Evolutionary conservation across 2,888 invertebrate genomes (phyloP).

Genomic region (Tromatobia lineatoria): DNA sequence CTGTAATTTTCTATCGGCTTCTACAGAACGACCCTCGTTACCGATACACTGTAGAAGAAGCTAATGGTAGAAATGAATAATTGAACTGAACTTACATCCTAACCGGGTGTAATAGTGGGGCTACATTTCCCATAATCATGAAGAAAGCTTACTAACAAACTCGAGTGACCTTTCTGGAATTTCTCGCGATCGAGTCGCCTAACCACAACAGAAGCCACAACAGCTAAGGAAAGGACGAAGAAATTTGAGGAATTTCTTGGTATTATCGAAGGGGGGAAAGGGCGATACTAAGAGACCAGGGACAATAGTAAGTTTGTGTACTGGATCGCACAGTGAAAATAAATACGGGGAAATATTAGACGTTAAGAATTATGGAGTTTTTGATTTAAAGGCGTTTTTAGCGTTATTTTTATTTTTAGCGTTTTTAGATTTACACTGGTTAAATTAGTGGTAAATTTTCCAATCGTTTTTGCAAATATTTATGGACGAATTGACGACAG

Average conservation of each 20-base stretch:
- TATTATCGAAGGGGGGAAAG: slow-evolving; percentile 14
- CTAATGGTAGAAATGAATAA: neutral
- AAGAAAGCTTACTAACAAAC: slow-evolving; percentile 25
- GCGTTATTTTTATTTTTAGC: too few species aligned
- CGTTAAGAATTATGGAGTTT: neutral
- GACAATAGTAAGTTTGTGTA: slow-evolving; percentile 48
- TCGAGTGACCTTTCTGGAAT: slow-evolving; percentile 6
- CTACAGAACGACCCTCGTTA: neutral
- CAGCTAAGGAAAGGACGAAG: slow-evolving; percentile 39
- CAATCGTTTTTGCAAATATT: too few species aligned
- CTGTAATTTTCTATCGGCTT: neutral
- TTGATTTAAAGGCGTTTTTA: neutral
- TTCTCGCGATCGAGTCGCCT: slow-evolving; percentile 29
- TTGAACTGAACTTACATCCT: neutral
- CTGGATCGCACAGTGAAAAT: neutral
- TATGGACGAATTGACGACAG: too few species aligned
- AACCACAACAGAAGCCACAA: slow-evolving; percentile 10
- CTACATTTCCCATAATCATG: neutral
- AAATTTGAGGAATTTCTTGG: slow-evolving; percentile 62
- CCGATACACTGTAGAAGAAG: neutral
- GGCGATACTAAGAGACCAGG: slow-evolving; percentile 2
- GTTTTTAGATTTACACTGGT: too few species aligned
- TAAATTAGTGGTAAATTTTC: too few species aligned
- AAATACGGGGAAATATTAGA: slow-evolving; percentile 2
- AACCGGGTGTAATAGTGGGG: neutral